A percentile compares a stretch with the other conserved stretches of the same genome.
Evolutionary conservation across 2,888 invertebrate species (phyloP).

Genomic region (Proisotoma minuta): DNA sequence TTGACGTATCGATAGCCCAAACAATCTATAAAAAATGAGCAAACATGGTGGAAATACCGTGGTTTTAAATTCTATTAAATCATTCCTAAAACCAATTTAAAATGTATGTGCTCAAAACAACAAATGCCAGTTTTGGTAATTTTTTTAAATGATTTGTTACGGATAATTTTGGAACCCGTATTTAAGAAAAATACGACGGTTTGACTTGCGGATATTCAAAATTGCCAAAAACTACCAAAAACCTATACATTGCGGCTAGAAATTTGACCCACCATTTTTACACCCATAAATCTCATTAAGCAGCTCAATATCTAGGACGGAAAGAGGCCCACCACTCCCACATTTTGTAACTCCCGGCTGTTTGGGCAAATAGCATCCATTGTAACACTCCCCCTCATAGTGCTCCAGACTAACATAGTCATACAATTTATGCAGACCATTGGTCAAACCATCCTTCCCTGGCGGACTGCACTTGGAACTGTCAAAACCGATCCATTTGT

Average conservation of each 20-base stretch:
- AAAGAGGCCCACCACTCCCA: background rate
- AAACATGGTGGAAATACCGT: too few relatives aligned
- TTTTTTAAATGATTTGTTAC: too few relatives aligned
- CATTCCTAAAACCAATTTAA: too few relatives aligned
- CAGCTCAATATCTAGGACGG: constrained; percentile 1
- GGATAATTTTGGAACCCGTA: too few relatives aligned
- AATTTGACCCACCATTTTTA: background rate
- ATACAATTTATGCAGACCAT: background rate
- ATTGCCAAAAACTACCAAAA: too few relatives aligned
- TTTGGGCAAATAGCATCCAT: background rate
- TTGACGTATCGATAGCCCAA: background rate
- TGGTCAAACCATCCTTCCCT: background rate
- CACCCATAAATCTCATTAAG: background rate
- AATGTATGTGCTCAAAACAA: too few relatives aligned
- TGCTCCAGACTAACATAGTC: background rate
- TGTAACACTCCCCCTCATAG: background rate
- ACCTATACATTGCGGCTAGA: too few relatives aligned
- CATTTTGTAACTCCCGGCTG: background rate
- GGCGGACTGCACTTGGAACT: background rate
- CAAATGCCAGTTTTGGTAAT: too few relatives aligned
- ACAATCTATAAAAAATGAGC: too few relatives aligned
- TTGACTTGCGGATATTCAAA: too few relatives aligned
- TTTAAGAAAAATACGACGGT: too few relatives aligned
- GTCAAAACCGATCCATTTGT: constrained; percentile 1
- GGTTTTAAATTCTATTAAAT: too few relatives aligned